These are phyloP conservation scores for Nibea coibor DNA, from an alignment of 2,113 vertebrate species.

Conservation along the genomic window DNA sequence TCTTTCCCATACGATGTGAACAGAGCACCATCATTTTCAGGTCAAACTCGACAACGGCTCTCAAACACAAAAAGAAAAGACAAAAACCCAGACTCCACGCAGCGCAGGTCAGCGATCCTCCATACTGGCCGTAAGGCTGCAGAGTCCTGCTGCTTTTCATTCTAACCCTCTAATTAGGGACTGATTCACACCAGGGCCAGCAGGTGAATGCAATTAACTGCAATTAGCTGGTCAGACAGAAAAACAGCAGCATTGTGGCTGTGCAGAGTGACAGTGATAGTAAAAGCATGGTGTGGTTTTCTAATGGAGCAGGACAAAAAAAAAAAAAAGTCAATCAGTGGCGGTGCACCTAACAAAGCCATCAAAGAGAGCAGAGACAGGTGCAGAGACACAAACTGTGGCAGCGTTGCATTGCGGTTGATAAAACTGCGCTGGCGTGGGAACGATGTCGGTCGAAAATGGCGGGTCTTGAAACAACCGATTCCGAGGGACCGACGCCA, in stretches of 20 bases:
- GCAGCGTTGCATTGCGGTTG: background rate
- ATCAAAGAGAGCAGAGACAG: background rate
- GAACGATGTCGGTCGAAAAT: background rate
- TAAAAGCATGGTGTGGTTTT: conserved; percentile 4
- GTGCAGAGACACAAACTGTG: background rate
- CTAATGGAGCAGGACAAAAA: background rate
- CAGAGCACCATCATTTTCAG: background rate
- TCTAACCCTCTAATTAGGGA: conserved; percentile 49
- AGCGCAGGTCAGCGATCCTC: conserved; percentile 11
- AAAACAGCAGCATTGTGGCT: conserved; percentile 7
- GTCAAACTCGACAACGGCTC: background rate
- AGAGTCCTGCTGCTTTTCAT: conserved; percentile 38
- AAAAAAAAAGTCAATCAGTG: background rate
- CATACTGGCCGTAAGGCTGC: background rate
- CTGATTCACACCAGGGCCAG: conserved; percentile 44
- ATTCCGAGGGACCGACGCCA: background rate
- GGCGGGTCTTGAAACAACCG: background rate
- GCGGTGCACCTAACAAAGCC: background rate
- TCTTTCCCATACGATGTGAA: background rate
- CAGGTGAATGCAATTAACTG: conserved; percentile 62
- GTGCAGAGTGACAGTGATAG: conserved; percentile 11
- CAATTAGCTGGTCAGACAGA: conserved; percentile 45
- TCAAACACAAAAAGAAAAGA: background rate
- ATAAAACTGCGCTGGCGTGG: background rate
- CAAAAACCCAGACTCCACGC: background rate